These are phyloP conservation scores for Clanis bilineata DNA, from an alignment of 2,888 invertebrate genomes.

Conservation along the genomic window DNA sequence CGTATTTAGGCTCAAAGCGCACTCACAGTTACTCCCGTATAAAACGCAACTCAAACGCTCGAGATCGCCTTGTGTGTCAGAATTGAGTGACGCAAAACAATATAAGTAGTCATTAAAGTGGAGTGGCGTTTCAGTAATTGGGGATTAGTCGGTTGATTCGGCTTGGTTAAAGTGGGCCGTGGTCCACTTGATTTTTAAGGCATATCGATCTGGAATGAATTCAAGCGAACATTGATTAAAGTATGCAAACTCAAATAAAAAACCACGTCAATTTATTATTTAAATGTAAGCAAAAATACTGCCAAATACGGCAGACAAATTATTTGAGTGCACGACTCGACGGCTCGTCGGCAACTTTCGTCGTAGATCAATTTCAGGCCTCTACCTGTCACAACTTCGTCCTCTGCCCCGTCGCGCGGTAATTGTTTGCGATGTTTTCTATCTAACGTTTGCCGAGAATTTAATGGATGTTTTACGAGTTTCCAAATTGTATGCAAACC, in stretches of 20 bases:
- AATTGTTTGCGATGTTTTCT: conserved; percentile 32
- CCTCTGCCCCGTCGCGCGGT: conserved; percentile 22
- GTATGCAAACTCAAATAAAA: neutral
- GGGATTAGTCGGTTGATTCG: too few relatives aligned
- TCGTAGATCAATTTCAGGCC: conserved; percentile 30
- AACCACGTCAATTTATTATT: neutral
- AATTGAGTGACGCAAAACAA: too few relatives aligned
- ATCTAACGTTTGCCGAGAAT: conserved; percentile 12
- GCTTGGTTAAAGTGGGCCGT: too few relatives aligned
- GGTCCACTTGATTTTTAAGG: too few relatives aligned
- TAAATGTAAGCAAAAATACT: neutral
- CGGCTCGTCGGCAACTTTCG: neutral
- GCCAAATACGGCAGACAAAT: neutral
- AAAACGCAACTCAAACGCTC: too few relatives aligned
- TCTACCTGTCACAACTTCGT: conserved; percentile 35
- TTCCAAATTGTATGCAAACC: conserved; percentile 3
- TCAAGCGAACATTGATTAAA: too few relatives aligned
- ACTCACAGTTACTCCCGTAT: too few relatives aligned
- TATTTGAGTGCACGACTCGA: neutral
- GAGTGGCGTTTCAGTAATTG: too few relatives aligned
- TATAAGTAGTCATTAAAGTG: too few relatives aligned
- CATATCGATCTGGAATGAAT: too few relatives aligned
- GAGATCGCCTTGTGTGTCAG: too few relatives aligned
- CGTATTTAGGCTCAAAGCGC: too few relatives aligned
- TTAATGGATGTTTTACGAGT: conserved; percentile 13